Conservation (phyloP, 2,113 vertebrate species). For the Merops nubicus region DNA sequence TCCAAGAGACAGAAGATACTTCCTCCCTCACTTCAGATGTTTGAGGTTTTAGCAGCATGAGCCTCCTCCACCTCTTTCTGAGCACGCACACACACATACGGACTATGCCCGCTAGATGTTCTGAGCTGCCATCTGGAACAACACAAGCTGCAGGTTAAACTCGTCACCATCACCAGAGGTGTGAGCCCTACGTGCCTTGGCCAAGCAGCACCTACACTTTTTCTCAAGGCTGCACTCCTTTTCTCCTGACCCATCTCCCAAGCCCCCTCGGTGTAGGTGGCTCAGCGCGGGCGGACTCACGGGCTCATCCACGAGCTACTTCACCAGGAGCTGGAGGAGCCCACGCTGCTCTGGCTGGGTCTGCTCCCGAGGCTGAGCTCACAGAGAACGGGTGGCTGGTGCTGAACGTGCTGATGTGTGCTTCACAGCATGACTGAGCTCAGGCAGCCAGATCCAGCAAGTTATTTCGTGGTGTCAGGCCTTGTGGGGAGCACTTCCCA, state of each 20-base stretch:
- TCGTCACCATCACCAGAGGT: background rate
- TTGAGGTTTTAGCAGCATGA: background rate
- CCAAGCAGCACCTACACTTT: background rate
- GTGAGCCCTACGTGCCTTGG: background rate
- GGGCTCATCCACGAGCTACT: fast-evolving
- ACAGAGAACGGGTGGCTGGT: fast-evolving
- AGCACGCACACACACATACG: background rate
- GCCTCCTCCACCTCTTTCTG: background rate
- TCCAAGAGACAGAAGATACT: background rate
- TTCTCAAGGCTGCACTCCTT: background rate
- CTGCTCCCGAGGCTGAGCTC: background rate
- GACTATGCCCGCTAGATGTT: background rate
- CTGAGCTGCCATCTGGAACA: background rate
- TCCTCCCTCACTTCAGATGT: background rate
- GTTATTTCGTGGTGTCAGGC: background rate
- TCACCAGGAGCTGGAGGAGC: background rate
- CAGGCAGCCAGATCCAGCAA: background rate
- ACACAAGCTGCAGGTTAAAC: background rate
- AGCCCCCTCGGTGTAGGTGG: background rate
- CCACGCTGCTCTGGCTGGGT: fast-evolving
- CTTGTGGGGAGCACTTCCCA: background rate
- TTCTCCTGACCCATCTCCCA: background rate
- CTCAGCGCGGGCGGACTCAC: fast-evolving
- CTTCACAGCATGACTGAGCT: background rate
- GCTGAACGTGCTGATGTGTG: background rate